Evolutionary conservation across 2,888 invertebrate species (phyloP).

Genomic region (Ophion obscuratus): DNA sequence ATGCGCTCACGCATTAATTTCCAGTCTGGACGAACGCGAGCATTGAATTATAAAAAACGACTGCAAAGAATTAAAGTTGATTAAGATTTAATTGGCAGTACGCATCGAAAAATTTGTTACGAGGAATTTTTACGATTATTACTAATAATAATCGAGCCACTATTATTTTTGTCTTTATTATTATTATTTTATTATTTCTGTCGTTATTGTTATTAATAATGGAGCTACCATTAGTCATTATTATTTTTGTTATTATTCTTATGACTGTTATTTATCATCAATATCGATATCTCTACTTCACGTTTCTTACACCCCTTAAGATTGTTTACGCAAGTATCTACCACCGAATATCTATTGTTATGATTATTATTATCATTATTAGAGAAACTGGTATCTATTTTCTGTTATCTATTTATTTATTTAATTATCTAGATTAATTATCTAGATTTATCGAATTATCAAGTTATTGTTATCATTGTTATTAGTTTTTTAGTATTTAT

Average conservation of each 20-base stretch:
- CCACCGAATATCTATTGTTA: not conserved
- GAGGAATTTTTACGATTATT: not conserved
- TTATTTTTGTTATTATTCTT: not conserved
- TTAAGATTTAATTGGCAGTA: not conserved
- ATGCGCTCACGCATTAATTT: conserved; percentile 27
- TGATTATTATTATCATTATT: not conserved
- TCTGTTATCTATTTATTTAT: too few species aligned
- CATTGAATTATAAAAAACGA: conserved; percentile 17
- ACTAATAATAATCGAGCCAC: not conserved
- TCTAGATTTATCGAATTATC: too few species aligned
- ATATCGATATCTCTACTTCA: not conserved
- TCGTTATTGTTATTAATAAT: not conserved
- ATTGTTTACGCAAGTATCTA: not conserved
- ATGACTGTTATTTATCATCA: not conserved
- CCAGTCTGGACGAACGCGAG: not conserved
- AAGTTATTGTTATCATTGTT: too few species aligned
- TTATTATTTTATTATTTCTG: not conserved
- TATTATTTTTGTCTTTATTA: not conserved
- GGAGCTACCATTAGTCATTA: not conserved
- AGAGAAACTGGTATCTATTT: not conserved
- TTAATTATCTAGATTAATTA: too few species aligned
- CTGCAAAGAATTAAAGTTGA: not conserved
- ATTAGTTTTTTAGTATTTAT: too few species aligned
- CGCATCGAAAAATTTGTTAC: not conserved
- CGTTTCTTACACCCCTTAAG: not conserved